Percentiles rank a stretch among this genome's conserved stretches.
phyloP scores from a whole-genome alignment of 1,140 invertebrate genomes.

The Cotesia typhae region DNA sequence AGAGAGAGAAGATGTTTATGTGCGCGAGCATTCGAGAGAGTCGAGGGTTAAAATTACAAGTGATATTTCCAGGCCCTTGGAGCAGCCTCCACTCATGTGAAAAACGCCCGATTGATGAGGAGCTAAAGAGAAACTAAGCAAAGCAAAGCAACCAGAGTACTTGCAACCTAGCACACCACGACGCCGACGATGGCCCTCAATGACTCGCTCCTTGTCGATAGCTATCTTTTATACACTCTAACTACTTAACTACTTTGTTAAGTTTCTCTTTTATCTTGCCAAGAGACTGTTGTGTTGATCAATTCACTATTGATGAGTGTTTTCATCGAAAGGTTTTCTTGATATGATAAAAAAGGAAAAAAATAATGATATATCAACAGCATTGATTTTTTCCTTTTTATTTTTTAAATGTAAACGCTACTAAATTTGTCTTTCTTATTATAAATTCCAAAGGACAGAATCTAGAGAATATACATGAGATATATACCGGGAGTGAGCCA shows the following conservation, averaged over 20 bases:
- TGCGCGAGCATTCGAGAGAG: no score
- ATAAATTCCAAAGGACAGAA: neutral
- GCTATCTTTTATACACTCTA: constrained; percentile 22
- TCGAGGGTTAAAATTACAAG: no score
- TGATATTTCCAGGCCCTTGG: no score
- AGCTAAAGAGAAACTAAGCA: no score
- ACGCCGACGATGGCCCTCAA: constrained; percentile 16
- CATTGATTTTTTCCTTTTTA: no score
- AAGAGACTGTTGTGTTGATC: neutral
- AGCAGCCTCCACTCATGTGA: no score
- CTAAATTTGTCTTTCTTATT: neutral
- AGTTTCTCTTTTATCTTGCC: neutral
- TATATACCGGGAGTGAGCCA: neutral
- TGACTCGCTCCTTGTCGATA: constrained; percentile 18
- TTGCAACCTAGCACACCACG: neutral
- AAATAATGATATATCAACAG: no score
- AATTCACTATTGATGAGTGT: constrained; percentile 2
- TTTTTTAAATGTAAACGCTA: no score
- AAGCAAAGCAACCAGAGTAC: neutral
- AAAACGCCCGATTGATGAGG: no score
- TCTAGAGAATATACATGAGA: neutral
- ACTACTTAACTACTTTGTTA: neutral
- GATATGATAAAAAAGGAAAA: no score
- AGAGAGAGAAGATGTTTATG: no score
- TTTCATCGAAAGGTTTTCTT: no score